Base-by-base conservation (phyloP, 1,140 invertebrate species). In the Drosophila pandora region DNA sequence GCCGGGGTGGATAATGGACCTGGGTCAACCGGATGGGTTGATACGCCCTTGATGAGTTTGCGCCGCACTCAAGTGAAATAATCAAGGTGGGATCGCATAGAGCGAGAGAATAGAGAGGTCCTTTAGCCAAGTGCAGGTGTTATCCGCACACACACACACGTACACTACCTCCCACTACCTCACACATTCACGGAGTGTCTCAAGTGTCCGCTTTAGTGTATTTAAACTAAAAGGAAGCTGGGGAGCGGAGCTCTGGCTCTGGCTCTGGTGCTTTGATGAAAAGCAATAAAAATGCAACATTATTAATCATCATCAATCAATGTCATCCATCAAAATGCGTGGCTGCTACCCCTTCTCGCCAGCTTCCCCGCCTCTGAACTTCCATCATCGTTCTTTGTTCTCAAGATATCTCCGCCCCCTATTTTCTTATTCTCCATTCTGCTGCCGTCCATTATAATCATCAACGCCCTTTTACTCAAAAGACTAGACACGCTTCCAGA, bases 231-330 rank as follows among this genome's bases (percentile, higher is more conserved):
- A 64, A 49, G 79, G 13, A 45, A 10, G 30, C 76, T 73, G 45
- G 34, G 34, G 41, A 17, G 17, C 17, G 17, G 17, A 17, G 17
- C 17, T 17, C 17, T 17, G 17, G 17, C 17, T 17, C 17, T 17
- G 17, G 17, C 41, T 43, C 6, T 34, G 49, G 22, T 64, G 47
- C 48, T 57, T 61, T 69, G 79, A 88, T 88, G 72, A 88, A 88
- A 89, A 89, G 84, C 84, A 88, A 88, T 88, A 88, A 88, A 88
- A 89, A 88, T 90, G 76, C 84, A 88, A 74, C 84, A 89, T 84
- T 88, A 88, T 88, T 88, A 88, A 88, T 88, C 84, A 88, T 88
- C 84, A 88, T 88, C 84, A 88, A 88, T 88, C 84, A 85, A 84
- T 89, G 84, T 88, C 84, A 88, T 88, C 76, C 81, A 89, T 88